Evolutionary conservation across 2,113 vertebrate genomes (phyloP), one percentile per base, ranked within the genome.

Genomic region (Coregonus clupeaformis): DNA sequence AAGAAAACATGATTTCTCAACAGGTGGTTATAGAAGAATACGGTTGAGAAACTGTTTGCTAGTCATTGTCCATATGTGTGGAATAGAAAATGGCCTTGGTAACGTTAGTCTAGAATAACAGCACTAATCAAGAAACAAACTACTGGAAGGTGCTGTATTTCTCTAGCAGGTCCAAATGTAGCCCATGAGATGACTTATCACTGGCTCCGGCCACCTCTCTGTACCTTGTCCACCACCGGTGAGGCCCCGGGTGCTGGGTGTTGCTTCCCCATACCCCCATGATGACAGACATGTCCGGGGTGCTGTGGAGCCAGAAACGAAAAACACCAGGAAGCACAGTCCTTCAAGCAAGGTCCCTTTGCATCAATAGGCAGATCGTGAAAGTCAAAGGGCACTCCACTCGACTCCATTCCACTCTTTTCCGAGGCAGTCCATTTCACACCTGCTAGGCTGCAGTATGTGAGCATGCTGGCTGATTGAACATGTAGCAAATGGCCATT

Each of bases 211-310:
- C 13, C 9, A 49, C 64, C 12, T 11, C 30, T 72, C 36, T 89
- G 82, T 92, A 93, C 93, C 92, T 92, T 94, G 91, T 97, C 97
- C 94, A 97, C 96, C 92, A 91, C 94, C 83, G 87, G 92, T 78
- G 74, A 90, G 86, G 72, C 91, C 86, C 89, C 87, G 80, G 73
- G 67, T 69, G 77, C 69, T 36, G 59, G 68, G 45, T 71, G 68
- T 75, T 22, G 74, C 68, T 47, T 69, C 78, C 27, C 57, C 67
- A 14, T 75, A 79, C 13, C 5, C 42, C 27, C 27, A 27, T 27
- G 27, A 27, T 27, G 27, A 27, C 27, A 27, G 27, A 57, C 76
- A 82, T 52, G 16, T 12, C 14, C 4, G 16, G 29, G 25, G 14
- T 32, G 16, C 13, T 30, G 64, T 9, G 12, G 11, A 1, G 65